phyloP scores from a whole-genome alignment of 2,888 invertebrate genomes.

The Drosophila eohydei region DNA sequence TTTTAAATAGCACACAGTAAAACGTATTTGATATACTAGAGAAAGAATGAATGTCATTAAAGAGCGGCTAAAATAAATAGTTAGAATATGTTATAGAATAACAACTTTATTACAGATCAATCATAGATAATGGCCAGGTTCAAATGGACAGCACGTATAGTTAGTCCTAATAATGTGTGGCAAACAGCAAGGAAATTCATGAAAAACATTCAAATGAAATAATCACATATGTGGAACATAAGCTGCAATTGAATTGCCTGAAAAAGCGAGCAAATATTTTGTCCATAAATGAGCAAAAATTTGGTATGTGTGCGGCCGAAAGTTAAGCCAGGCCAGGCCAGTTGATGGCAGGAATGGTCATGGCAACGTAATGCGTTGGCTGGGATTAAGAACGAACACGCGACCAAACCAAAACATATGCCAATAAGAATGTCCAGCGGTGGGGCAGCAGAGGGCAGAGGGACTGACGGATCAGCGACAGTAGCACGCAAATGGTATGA shows the following conservation, averaged over 20 bases:
- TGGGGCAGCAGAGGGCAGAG: neutral
- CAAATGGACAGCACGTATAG: constrained; percentile 21
- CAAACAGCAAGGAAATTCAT: constrained; percentile 6
- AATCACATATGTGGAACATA: constrained; percentile 38
- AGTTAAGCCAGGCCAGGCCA: constrained; percentile 39
- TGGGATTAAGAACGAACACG: constrained; percentile 63
- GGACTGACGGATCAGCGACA: constrained; percentile 54
- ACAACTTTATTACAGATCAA: neutral
- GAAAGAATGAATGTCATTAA: neutral
- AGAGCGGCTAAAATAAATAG: neutral
- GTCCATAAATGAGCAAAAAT: constrained; percentile 59
- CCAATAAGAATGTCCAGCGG: constrained; percentile 43
- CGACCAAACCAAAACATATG: constrained; percentile 57
- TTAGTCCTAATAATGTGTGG: constrained; percentile 31
- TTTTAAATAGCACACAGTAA: no score
- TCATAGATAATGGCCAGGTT: constrained; percentile 13
- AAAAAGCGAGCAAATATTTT: constrained; percentile 29
- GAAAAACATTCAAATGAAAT: constrained; percentile 9
- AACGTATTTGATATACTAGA: no score
- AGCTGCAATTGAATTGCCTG: constrained; percentile 40
- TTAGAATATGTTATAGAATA: neutral
- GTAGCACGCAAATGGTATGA: constrained; percentile 64
- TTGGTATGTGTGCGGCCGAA: constrained; percentile 10
- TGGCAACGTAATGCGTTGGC: constrained; percentile 64
- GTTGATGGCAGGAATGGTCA: constrained; percentile 12